phyloP scores from a whole-genome alignment of 2,888 invertebrate species.

The Ophioninae sp. region DNA sequence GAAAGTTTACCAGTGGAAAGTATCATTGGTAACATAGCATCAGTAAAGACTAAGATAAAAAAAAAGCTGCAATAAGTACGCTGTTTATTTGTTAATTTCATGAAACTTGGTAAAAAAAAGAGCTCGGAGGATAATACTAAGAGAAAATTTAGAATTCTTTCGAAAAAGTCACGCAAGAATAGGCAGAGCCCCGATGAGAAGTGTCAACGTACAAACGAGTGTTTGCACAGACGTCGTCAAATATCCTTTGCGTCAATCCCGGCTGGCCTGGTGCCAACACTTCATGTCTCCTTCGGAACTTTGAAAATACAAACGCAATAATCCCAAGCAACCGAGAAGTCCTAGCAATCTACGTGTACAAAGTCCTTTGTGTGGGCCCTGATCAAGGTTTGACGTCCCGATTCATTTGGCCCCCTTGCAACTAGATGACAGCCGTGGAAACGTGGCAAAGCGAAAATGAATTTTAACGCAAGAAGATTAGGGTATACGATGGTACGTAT shows the following conservation, averaged over 20 bases:
- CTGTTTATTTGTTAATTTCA: no score
- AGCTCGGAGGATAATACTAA: no score
- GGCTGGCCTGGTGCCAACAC: constrained; percentile 68
- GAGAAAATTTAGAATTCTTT: no score
- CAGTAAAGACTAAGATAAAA: no score
- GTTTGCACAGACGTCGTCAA: constrained; percentile 72
- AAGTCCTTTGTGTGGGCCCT: constrained; percentile 13
- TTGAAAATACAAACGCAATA: constrained; percentile 66
- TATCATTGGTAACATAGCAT: no score
- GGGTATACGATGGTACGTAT: no score
- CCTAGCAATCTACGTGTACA: constrained; percentile 8
- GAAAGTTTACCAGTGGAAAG: no score
- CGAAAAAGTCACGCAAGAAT: no score
- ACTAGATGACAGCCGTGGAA: background rate
- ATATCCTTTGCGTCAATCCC: constrained; percentile 65
- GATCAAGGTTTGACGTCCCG: constrained; percentile 10
- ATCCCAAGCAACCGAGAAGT: constrained; percentile 18
- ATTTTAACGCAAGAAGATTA: no score
- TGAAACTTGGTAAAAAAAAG: no score
- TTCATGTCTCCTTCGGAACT: constrained; percentile 58
- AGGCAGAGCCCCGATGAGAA: constrained; percentile 24
- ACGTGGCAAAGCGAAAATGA: no score
- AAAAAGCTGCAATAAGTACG: no score
- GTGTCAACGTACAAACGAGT: constrained; percentile 71
- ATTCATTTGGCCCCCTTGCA: background rate